Conservation (phyloP, 2,113 vertebrate genomes). For the Hyperoodon ampullatus region DNA sequence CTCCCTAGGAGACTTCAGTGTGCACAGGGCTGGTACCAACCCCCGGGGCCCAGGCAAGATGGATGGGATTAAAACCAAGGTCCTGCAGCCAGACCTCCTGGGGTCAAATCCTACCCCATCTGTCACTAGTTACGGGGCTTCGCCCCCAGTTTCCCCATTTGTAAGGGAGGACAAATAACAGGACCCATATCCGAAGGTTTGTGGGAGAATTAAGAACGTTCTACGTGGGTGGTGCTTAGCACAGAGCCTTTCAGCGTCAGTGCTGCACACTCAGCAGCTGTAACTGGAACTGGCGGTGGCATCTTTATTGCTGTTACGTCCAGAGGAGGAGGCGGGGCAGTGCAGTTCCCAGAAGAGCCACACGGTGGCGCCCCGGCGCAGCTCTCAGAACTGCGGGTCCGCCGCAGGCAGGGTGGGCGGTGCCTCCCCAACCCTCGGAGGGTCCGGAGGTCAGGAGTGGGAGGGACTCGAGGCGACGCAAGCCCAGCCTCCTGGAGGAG, state of each 20-base stretch:
- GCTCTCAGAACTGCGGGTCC: accelerated
- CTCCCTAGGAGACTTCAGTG: not conserved
- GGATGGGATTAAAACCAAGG: not conserved
- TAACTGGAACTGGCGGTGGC: not conserved
- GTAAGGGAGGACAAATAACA: not conserved
- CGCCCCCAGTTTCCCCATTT: not conserved
- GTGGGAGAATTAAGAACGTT: not conserved
- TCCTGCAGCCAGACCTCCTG: not conserved
- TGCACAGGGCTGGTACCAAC: not conserved
- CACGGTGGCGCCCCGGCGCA: constrained; percentile 52
- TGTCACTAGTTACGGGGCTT: not conserved
- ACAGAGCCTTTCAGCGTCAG: not conserved
- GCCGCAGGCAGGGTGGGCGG: constrained; percentile 72
- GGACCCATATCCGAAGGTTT: not conserved
- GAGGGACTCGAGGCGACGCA: constrained; percentile 76
- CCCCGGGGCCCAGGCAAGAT: too few relatives aligned
- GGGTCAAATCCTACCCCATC: not conserved
- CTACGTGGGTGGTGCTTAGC: accelerated
- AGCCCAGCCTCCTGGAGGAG: constrained; percentile 34
- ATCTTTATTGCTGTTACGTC: accelerated
- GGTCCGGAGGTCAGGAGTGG: constrained; percentile 72
- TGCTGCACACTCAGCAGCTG: not conserved
- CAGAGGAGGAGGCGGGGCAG: accelerated
- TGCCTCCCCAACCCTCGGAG: constrained; percentile 87
- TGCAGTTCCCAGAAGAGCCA: not conserved